Conservation (phyloP, 2,113 vertebrate species). For the Neodon shergylaensis region DNA sequence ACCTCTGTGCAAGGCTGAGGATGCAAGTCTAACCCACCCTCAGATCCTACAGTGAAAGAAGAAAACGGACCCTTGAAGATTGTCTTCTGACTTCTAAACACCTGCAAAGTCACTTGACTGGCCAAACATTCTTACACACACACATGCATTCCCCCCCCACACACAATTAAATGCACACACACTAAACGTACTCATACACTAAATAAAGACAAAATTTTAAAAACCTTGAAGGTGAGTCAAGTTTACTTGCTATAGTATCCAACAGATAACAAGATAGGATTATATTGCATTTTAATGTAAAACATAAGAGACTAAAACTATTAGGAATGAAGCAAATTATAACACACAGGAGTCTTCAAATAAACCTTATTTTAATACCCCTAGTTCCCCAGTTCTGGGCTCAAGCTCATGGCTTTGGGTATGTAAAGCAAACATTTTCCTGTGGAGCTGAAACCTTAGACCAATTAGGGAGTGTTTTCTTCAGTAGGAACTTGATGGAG, state of each 20-base stretch:
- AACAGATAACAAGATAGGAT: background rate
- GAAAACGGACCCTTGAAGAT: too few relatives aligned
- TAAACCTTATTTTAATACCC: background rate
- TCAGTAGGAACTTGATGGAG: background rate
- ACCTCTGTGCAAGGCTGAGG: background rate
- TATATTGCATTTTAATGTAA: conserved; percentile 4
- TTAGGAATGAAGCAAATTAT: background rate
- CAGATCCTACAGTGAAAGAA: background rate
- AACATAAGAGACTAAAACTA: background rate
- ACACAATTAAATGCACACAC: background rate
- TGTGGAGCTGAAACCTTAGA: background rate
- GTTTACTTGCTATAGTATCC: conserved; percentile 41
- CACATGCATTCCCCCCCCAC: background rate
- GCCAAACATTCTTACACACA: background rate
- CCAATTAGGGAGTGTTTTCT: background rate
- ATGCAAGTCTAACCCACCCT: too few relatives aligned
- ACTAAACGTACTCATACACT: background rate
- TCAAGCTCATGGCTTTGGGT: background rate
- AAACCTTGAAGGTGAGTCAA: conserved; percentile 36
- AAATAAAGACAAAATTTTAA: background rate
- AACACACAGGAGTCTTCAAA: background rate
- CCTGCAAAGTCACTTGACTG: background rate
- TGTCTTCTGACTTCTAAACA: background rate
- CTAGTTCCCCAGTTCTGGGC: background rate
- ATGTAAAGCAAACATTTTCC: background rate